Evolutionary conservation across 2,113 vertebrate genomes (phyloP).

Genomic region (Boulengeromyrus knoepffleri): DNA sequence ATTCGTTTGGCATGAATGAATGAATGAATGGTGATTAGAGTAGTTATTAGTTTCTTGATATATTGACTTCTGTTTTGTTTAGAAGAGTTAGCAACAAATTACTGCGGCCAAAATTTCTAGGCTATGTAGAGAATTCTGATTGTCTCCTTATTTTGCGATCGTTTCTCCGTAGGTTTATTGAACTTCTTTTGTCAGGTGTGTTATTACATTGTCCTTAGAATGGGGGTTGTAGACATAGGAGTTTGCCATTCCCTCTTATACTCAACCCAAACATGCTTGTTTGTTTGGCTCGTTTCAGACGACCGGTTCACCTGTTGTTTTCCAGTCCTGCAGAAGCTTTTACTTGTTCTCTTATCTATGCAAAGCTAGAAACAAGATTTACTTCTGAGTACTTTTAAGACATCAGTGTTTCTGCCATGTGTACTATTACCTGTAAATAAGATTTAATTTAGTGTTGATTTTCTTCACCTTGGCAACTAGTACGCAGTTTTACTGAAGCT

Average conservation of each 20-base stretch:
- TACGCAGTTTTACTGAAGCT: neutral
- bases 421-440: neutral
- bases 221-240: neutral
- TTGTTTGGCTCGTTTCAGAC: neutral
- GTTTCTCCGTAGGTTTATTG: neutral
- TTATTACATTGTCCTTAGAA: neutral
- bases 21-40: neutral
- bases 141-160: neutral
- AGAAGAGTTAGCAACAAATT: neutral
- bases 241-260: neutral
- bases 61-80: neutral
- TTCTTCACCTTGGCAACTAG: neutral
- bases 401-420: neutral
- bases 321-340: neutral
- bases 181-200: neutral
- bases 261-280: neutral
- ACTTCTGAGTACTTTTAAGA: neutral
- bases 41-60: neutral
- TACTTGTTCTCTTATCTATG: neutral
- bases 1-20: neutral
- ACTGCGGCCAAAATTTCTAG: neutral
- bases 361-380: neutral
- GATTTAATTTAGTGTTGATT: neutral
- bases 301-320: too few species aligned
- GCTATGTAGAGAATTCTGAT: neutral